Percentiles rank a stretch among this genome's conserved stretches.
These are phyloP conservation scores for Yasuhikotakia modesta DNA, from an alignment of 2,797 vertebrate genomes.

Conservation along the genomic window DNA sequence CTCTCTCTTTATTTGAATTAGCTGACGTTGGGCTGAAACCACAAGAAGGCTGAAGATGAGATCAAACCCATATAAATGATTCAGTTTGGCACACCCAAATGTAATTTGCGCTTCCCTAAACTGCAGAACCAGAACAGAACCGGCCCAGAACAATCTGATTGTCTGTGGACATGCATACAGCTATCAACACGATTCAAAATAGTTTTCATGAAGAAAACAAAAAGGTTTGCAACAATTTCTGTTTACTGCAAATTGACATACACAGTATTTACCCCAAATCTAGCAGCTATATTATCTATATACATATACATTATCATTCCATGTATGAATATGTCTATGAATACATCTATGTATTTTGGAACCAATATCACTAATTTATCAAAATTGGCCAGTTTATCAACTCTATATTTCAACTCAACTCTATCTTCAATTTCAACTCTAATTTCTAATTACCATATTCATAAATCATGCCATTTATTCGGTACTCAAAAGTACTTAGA, in stretches of 20 bases:
- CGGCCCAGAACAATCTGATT: conserved; percentile 5
- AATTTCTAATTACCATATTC: not conserved
- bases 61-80: conserved; percentile 53
- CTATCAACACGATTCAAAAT: not conserved
- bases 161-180: not conserved
- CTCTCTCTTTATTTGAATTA: conserved; percentile 20
- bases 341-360: too few relatives aligned
- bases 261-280: too few relatives aligned
- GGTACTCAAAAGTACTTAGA: not conserved
- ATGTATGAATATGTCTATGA: too few relatives aligned
- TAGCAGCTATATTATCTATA: too few relatives aligned
- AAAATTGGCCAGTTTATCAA: not conserved
- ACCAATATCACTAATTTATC: too few relatives aligned
- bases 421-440: too few relatives aligned
- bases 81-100: conserved; percentile 48
- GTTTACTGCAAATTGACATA: too few relatives aligned
- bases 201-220: too few relatives aligned
- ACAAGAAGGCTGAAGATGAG: conserved; percentile 42
- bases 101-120: conserved; percentile 49
- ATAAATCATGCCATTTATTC: not conserved
- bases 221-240: too few relatives aligned
- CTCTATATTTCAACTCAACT: too few relatives aligned
- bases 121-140: conserved; percentile 3
- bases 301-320: too few relatives aligned
- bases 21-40: conserved; percentile 21